Evolutionary conservation across 2,888 invertebrate genomes (phyloP), one percentile per base, ranked within the genome.

Genomic region (Ceraclea dissimilis): DNA sequence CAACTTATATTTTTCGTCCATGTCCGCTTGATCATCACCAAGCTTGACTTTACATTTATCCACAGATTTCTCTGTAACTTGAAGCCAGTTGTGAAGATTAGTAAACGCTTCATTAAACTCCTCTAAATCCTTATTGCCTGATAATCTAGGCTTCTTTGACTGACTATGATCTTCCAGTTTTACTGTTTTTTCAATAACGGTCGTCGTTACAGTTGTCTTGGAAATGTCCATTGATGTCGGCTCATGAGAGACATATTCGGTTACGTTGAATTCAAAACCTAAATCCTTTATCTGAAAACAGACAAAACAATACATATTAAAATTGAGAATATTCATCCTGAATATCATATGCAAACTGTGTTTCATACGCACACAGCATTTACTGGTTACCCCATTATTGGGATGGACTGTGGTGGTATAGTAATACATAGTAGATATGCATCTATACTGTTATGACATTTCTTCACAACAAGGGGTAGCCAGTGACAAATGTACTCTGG

Each of bases 251-350:
- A 67, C 67, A 21, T 68, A 67, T 46, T 71, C 70, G 1, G 67
- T 63, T 19, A 71, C 62, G 52, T 75, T 72, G 62, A 74, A 67
- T 60, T 80, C 80, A 65, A 83, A 83, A 19, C 83, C 84, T n/a
- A 81, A 74, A 63, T 76, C 81, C 49, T 78, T 76, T 63, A 83
- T 82, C 82, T 83, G 66, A 2, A 64, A 61, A 60, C 39, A 19
- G 21, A 51, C 33, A 26, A 26, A 26, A 26, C 26, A 26, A 26
- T 26, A 10, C n/a, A n/a, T n/a, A n/a, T n/a, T n/a, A 49, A 19
- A 34, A n/a, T n/a, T n/a, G n/a, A n/a, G n/a, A n/a, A n/a, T n/a
- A 17, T 22, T 21, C 13, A 34, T 22, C 5, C 31, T 49, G 2
- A 4, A 48, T 11, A 33, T 20, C n/a, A 21, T 17, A n/a, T 52